phyloP scores from a whole-genome alignment of 2,888 invertebrate genomes.

The Helleia helle region DNA sequence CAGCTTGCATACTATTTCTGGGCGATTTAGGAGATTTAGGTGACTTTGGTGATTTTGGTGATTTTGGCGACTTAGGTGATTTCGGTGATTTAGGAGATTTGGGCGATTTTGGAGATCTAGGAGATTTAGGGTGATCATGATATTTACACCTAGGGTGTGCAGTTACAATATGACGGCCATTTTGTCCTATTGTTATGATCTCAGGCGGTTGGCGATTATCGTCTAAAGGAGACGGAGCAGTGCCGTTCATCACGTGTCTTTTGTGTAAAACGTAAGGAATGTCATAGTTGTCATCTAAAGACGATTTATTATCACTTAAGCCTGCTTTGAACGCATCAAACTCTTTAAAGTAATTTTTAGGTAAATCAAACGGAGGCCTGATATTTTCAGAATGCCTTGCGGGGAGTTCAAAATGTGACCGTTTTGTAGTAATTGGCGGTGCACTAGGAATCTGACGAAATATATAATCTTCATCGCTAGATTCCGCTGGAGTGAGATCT shows the following conservation, averaged over 20 bases:
- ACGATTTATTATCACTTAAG: conserved; percentile 65
- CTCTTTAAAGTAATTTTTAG: conserved; percentile 82
- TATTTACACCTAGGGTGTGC: conserved; percentile 66
- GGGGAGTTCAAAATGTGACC: conserved; percentile 80
- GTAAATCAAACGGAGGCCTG: conserved; percentile 80
- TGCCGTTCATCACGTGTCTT: conserved; percentile 89
- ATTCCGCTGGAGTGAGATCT: conserved; percentile 88
- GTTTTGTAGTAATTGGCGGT: conserved; percentile 80
- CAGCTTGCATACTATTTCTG: conserved; percentile 59
- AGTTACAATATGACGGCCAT: conserved; percentile 57
- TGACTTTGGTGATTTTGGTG: conserved; percentile 69
- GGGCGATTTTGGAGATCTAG: conserved; percentile 72
- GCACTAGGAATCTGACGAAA: conserved; percentile 84
- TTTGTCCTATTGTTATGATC: conserved; percentile 60
- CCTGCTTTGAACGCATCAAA: conserved; percentile 74
- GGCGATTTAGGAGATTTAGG: conserved; percentile 71
- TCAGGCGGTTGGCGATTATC: conserved; percentile 58
- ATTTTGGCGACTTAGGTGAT: conserved; percentile 75
- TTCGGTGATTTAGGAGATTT: conserved; percentile 78
- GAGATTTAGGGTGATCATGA: conserved; percentile 67
- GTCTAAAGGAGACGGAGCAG: conserved; percentile 76
- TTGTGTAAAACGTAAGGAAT: conserved; percentile 91
- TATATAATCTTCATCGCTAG: conserved; percentile 87
- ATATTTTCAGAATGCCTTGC: conserved; percentile 72
- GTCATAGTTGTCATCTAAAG: conserved; percentile 75